Conservation (phyloP, 2,797 vertebrate species). For the Artibeus lituratus region DNA sequence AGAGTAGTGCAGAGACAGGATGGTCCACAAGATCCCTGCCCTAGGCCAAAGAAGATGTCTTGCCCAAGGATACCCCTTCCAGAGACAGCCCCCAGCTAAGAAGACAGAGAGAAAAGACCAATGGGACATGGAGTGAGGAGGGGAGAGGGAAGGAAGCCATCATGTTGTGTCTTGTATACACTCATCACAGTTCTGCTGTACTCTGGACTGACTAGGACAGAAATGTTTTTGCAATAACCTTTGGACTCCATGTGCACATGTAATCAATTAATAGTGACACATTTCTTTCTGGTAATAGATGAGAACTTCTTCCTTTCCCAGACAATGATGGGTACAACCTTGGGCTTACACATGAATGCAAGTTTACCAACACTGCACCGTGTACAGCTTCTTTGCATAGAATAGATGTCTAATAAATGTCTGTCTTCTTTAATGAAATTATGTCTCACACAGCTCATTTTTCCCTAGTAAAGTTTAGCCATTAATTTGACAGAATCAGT, state of each 20-base stretch:
- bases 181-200: neutral
- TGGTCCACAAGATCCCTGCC: neutral
- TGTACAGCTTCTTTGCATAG: neutral
- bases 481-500: conserved; percentile 28
- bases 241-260: neutral
- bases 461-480: neutral
- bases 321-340: neutral
- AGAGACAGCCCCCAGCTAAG: neutral
- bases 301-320: neutral
- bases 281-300: neutral
- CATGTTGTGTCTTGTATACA: neutral
- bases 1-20: neutral
- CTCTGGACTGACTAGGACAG: neutral
- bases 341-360: neutral
- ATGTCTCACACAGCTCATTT: neutral
- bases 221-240: neutral
- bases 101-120: neutral
- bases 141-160: neutral
- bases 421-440: conserved; percentile 21
- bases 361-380: neutral
- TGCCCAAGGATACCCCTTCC: neutral
- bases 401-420: neutral
- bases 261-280: neutral
- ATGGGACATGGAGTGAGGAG: neutral
- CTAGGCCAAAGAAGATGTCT: neutral